Base-by-base conservation (phyloP, 64 coral and sea anemone genomes). In the Orbicella faveolata region DNA sequence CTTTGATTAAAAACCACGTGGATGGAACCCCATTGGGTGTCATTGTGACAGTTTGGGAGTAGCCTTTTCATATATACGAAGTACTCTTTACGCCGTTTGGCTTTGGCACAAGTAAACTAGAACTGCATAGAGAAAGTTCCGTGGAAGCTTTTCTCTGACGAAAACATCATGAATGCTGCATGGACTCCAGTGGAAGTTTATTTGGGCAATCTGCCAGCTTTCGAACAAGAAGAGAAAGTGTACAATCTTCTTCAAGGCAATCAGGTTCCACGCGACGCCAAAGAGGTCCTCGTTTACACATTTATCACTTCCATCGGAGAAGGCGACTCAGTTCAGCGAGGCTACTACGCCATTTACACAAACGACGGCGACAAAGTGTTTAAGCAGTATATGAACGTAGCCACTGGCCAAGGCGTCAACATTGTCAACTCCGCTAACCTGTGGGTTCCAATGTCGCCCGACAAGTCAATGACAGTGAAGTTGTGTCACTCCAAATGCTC, bases 371-470 rank as follows among this genome's bases (percentile, higher is more conserved):
- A 2, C 63, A 41, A 12, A 1, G 35, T 41, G 33, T 84, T 36
- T 61, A 51, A 36, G 17, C 63, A 68, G 81, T 84, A 84, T 34
- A 84, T 84, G 81, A 84, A 84, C 15, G 20, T 84, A 19, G 81
- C 81, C 3, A 70, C 81, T 17, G 81, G 81, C 13, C 6, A 18
- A 14, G 52, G 6, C 5, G 18, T 67, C 11, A 21, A 34, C 23
- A 33, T 70, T 8, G 13, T 84, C 33, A 41, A 35, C 62, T 84
- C 81, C 68, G 34, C 34, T 6, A 84, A 70, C 36, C 34, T 67
- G n/a, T 84, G 81, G 81, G 17, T 84, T 52, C 81, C 81, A 44
- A 20, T 66, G 34, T 36, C 16, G 14, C 12, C 61, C 6, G 80
- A 83, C 11, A 84, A 25, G 81, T 36, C 37, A 13, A 19, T 84